Evolutionary conservation across 2,888 invertebrate genomes (phyloP).

Genomic region (Xanthorhoe designata): DNA sequence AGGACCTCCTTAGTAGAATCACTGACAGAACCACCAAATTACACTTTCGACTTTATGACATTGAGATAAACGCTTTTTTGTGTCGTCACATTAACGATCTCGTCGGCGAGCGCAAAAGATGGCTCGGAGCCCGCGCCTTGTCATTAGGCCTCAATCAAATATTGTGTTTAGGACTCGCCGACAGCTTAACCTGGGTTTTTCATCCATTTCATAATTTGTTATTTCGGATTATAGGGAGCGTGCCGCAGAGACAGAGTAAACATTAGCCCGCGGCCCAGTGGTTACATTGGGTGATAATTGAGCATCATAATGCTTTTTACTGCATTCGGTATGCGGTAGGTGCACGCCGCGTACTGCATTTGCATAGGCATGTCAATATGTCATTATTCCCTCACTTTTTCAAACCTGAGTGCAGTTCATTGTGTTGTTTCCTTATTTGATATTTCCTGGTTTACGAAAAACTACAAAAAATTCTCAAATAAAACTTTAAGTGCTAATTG

Average conservation of each 20-base stretch:
- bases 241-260: slow-evolving; percentile 83
- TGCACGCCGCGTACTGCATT: slow-evolving; percentile 47
- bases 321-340: slow-evolving; percentile 53
- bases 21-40: slow-evolving; percentile 62
- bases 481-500: slow-evolving; percentile 32
- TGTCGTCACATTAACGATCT: slow-evolving; percentile 64
- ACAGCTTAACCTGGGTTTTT: slow-evolving; percentile 84
- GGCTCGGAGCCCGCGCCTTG: slow-evolving; percentile 77
- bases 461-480: slow-evolving; percentile 20
- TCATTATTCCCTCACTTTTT: slow-evolving; percentile 21
- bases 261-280: slow-evolving; percentile 61
- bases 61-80: slow-evolving; percentile 71
- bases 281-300: slow-evolving; percentile 65
- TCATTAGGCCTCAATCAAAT: slow-evolving; percentile 84
- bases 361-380: slow-evolving; percentile 32
- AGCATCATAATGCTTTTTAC: slow-evolving; percentile 57
- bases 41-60: slow-evolving; percentile 72
- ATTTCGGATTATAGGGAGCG: slow-evolving; percentile 81
- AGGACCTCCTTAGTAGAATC: slow-evolving; percentile 84
- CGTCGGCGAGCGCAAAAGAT: slow-evolving; percentile 81
- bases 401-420: slow-evolving; percentile 21
- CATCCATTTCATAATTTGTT: slow-evolving; percentile 84
- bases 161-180: slow-evolving; percentile 84
- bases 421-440: slow-evolving; percentile 27
- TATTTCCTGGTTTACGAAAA: slow-evolving; percentile 32